phyloP scores from a whole-genome alignment of 2,888 invertebrate species.

The Cryptophagus acutangulus region DNA sequence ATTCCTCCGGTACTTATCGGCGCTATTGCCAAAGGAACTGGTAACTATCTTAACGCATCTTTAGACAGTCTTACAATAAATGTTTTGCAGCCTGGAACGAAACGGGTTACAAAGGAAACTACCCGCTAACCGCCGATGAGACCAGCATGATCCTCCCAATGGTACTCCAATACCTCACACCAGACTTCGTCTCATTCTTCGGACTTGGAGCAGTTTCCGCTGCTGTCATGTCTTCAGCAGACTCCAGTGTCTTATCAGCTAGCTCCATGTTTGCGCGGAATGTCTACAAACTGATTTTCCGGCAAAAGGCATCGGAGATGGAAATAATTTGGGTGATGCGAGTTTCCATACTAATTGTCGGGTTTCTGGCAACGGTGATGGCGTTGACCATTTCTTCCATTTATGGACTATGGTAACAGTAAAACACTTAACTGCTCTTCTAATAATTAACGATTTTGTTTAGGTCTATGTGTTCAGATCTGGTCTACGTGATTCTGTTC shows the following conservation, averaged over 20 bases:
- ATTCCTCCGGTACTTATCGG: constrained; percentile 96
- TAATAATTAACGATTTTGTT: constrained; percentile 17
- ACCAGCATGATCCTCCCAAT: constrained; percentile 95
- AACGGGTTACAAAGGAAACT: constrained; percentile 76
- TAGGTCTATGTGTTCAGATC: constrained; percentile 96
- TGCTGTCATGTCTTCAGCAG: constrained; percentile 99
- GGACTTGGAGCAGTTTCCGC: constrained; percentile 98
- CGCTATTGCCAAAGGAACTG: constrained; percentile 91
- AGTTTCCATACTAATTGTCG: constrained; percentile 84
- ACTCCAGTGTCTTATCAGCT: constrained; percentile 96
- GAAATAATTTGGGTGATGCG: constrained; percentile 98
- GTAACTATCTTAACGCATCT: constrained; percentile 53
- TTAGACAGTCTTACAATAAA: neutral
- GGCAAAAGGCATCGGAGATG: constrained; percentile 94
- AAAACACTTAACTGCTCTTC: constrained; percentile 33
- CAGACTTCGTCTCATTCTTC: constrained; percentile 93
- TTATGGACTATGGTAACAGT: constrained; percentile 84
- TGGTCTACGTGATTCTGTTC: constrained; percentile 98
- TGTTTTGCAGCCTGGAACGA: constrained; percentile 83
- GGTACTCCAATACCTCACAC: constrained; percentile 94
- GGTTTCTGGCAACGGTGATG: constrained; percentile 88
- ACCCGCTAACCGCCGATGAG: constrained; percentile 69
- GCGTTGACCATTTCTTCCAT: constrained; percentile 96
- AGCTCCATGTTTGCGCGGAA: constrained; percentile 99
- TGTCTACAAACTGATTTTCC: constrained; percentile 94